These are phyloP conservation scores for Rallus crepitans DNA, from an alignment of 2,797 vertebrate species.

Conservation along the genomic window DNA sequence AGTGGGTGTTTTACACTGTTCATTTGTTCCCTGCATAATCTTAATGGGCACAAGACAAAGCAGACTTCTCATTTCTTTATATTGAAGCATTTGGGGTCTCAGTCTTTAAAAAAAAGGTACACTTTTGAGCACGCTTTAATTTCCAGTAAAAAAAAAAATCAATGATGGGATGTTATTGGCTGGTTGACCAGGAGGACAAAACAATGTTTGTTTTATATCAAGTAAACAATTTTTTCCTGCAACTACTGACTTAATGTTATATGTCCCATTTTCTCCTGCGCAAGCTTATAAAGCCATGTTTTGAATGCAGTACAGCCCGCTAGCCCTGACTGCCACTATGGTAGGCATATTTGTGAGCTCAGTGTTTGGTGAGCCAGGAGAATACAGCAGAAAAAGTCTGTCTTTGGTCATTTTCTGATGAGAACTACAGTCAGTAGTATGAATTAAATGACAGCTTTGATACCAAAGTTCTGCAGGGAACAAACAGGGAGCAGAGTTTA, in stretches of 20 bases:
- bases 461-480: neutral
- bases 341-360: neutral
- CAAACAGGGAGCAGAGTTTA: neutral
- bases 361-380: neutral
- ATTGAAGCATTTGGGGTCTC: neutral
- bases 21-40: accelerated
- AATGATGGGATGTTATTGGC: neutral
- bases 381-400: neutral
- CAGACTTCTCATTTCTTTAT: neutral
- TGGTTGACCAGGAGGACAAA: neutral
- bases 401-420: neutral
- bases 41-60: neutral
- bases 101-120: neutral
- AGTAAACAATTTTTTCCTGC: neutral
- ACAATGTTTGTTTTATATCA: neutral
- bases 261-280: neutral
- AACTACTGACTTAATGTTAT: neutral
- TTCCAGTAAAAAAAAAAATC: neutral
- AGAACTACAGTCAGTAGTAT: accelerated
- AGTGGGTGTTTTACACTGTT: accelerated
- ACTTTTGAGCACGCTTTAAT: neutral
- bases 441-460: neutral
- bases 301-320: accelerated
- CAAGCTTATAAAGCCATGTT: neutral
- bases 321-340: accelerated